These are phyloP conservation scores for Prionailurus viverrinus DNA, from an alignment of 2,113 vertebrate species.

Conservation along the genomic window DNA sequence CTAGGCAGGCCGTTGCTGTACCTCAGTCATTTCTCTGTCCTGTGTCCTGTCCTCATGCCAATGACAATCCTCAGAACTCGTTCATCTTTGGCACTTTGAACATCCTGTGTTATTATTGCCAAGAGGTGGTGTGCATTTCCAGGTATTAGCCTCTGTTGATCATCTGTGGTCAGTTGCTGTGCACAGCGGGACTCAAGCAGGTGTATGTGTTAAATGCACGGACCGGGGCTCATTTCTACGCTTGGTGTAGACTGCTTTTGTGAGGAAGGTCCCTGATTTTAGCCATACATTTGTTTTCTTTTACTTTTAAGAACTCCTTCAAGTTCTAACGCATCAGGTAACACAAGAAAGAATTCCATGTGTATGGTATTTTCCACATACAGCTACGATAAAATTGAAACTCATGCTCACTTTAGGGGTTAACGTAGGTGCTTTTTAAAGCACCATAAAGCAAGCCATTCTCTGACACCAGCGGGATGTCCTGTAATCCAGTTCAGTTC, in stretches of 20 bases:
- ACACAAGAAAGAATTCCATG: neutral
- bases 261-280: neutral
- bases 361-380: rapidly evolving
- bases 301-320: neutral
- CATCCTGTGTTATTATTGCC: neutral
- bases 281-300: neutral
- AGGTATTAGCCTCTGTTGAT: no score
- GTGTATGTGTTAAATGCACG: no score
- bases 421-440: rapidly evolving
- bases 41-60: neutral
- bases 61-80: no score
- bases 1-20: neutral
- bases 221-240: neutral
- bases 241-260: no score
- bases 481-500: neutral
- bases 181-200: rapidly evolving
- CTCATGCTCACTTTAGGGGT: neutral
- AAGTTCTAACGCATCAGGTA: neutral
- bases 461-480: neutral
- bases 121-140: neutral
- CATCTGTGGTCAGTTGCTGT: rapidly evolving
- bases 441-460: neutral
- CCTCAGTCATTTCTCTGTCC: neutral
- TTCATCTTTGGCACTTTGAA: neutral
- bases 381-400: neutral